phyloP scores from a whole-genome alignment of 2,888 invertebrate genomes.

The Diarsia rubi region DNA sequence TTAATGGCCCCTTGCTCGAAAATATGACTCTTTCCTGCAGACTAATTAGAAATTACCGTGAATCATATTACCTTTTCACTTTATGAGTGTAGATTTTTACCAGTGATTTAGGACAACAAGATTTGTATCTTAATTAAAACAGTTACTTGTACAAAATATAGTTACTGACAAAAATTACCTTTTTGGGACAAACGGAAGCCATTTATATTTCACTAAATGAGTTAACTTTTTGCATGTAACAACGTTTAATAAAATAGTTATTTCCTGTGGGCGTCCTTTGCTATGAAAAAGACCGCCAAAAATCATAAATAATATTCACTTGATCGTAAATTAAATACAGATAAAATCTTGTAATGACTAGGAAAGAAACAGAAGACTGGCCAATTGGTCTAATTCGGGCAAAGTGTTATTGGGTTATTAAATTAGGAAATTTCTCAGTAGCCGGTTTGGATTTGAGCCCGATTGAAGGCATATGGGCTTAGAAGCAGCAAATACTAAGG shows the following conservation, averaged over 20 bases:
- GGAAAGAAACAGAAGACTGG: not conserved
- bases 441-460: too few species aligned
- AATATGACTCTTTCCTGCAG: not conserved
- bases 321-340: not conserved
- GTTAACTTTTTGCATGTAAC: not conserved
- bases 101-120: constrained; percentile 28
- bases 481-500: too few species aligned
- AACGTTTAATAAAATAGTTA: not conserved
- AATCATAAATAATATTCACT: not conserved
- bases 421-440: too few species aligned
- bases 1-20: not conserved
- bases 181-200: constrained; percentile 36
- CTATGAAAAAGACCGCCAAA: not conserved
- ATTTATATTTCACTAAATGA: constrained; percentile 11
- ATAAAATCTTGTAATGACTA: not conserved
- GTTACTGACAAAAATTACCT: not conserved
- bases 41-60: not conserved
- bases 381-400: too few species aligned
- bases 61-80: not conserved
- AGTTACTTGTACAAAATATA: constrained; percentile 17
- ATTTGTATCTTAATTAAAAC: constrained; percentile 34
- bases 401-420: too few species aligned
- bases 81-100: not conserved
- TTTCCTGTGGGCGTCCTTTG: constrained; percentile 21
- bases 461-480: too few species aligned